Percentiles rank a stretch among this genome's conserved stretches.
These are phyloP conservation scores for Phthorimaea operculella DNA, from an alignment of 1,140 invertebrate genomes.

Conservation along the genomic window DNA sequence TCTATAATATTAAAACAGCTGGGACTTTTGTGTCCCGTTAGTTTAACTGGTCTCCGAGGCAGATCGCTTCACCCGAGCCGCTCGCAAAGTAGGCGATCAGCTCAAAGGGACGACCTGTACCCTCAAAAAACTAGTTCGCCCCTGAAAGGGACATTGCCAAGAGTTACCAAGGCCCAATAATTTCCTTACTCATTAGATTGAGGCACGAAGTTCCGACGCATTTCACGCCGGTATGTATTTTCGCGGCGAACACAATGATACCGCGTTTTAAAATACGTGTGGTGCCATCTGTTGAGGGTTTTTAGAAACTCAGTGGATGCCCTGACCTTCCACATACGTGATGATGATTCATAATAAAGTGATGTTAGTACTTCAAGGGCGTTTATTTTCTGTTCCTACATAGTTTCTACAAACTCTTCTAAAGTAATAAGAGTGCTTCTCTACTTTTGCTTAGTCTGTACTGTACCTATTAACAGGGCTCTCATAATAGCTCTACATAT, in stretches of 20 bases:
- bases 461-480: too few relatives aligned
- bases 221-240: background rate
- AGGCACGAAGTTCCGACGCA: constrained; percentile 71
- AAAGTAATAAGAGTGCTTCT: too few relatives aligned
- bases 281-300: background rate
- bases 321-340: too few relatives aligned
- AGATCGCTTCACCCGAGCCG: constrained; percentile 77
- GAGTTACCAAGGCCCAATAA: constrained; percentile 85
- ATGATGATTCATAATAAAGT: too few relatives aligned
- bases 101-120: constrained; percentile 78
- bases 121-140: constrained; percentile 77
- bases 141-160: constrained; percentile 73
- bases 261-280: background rate
- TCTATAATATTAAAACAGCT: too few relatives aligned
- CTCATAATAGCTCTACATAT: too few relatives aligned
- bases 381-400: too few relatives aligned
- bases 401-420: too few relatives aligned
- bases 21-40: too few relatives aligned
- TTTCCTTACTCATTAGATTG: constrained; percentile 91
- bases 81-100: constrained; percentile 76
- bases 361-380: too few relatives aligned
- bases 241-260: background rate
- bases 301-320: background rate
- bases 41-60: too few relatives aligned
- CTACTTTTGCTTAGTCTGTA: too few relatives aligned